Evolutionary conservation across 2,888 invertebrate species (phyloP), one percentile per base, ranked within the genome.

Genomic region (Ephialtes manifestator): DNA sequence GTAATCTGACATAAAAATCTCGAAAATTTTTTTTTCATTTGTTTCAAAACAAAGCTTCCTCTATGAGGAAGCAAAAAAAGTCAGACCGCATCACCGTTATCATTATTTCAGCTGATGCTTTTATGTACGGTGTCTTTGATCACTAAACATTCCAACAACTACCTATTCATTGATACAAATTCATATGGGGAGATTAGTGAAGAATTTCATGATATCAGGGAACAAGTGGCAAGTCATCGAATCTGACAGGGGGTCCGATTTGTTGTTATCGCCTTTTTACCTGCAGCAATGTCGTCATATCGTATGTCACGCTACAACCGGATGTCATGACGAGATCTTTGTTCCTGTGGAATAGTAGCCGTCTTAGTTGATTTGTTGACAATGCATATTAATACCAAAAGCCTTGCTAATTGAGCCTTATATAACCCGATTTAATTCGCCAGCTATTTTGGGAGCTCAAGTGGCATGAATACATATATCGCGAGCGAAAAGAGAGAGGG

Each of bases 151-250:
- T 18, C 18, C 18, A 65, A 43, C 35, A 5, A 39, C 20, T 60
- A n/a, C 13, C 10, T 1, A 35, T 63, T 63, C n/a, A 63, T 35
- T 31, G 60, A 63, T 63, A 63, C n/a, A 31, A 65, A 65, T 39
- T 0, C 35, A 11, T 20, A 18, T 39, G 15, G 5, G 63, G 20
- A 39, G 35, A 65, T 65, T 65, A 20, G 11, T 11, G 11, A 13
- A 63, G 35, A 63, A 63, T 39, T 39, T 5, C 4, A 8, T 35
- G 35, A 10, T 18, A 35, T n/a, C 8, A 35, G 15, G 18, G 4
- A 10, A 20, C 39, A 65, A 43, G 13, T 18, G 18, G 11, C 65
- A 65, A 65, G 65, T 65, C 65, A 65, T 65, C 65, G 65, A 11
- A n/a, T 65, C 39, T 65, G 43, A 11, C 20, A 0, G 39, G 65